These are phyloP conservation scores for Echinarachnius parma DNA, from an alignment of 53 echinoderm and acorn worm genomes.

Conservation along the genomic window DNA sequence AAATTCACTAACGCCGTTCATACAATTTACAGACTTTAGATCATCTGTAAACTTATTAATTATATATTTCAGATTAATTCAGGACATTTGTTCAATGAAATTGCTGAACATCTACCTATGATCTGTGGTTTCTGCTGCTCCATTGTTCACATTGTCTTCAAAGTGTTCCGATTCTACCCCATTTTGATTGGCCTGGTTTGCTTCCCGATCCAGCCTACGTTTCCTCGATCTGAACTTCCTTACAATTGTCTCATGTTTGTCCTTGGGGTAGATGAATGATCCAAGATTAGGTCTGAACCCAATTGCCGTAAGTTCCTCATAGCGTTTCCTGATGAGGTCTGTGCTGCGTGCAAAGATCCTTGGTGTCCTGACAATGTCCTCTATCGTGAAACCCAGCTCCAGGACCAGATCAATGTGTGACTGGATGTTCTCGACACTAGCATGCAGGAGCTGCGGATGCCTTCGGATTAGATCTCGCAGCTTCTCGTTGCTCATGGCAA, in stretches of 20 bases:
- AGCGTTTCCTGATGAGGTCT: conserved; percentile 3
- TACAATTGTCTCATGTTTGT: conserved; percentile 17
- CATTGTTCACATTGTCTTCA: too few relatives aligned
- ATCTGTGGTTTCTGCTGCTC: too few relatives aligned
- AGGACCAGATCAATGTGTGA: conserved; percentile 27
- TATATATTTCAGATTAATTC: too few relatives aligned
- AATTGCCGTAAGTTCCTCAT: conserved; percentile 31
- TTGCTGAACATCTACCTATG: too few relatives aligned
- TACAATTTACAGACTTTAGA: too few relatives aligned
- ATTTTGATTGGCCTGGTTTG: neutral
- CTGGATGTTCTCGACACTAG: conserved; percentile 32
- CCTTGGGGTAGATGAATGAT: conserved; percentile 32
- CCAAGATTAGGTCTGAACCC: conserved; percentile 34
- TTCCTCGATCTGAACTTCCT: conserved; percentile 20
- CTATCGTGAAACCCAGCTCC: conserved; percentile 25
- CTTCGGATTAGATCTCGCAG: conserved; percentile 29
- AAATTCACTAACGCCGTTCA: too few relatives aligned
- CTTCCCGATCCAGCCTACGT: neutral
- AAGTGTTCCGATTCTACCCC: too few relatives aligned
- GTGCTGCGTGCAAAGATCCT: conserved; percentile 23
- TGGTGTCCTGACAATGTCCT: conserved; percentile 25
- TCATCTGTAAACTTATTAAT: too few relatives aligned
- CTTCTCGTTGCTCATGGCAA: conserved; percentile 43
- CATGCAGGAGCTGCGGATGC: conserved; percentile 36
- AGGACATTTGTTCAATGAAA: too few relatives aligned